Evolutionary conservation across 2,888 invertebrate species (phyloP), one percentile per base, ranked within the genome.

Genomic region (Andrena bucephala): DNA sequence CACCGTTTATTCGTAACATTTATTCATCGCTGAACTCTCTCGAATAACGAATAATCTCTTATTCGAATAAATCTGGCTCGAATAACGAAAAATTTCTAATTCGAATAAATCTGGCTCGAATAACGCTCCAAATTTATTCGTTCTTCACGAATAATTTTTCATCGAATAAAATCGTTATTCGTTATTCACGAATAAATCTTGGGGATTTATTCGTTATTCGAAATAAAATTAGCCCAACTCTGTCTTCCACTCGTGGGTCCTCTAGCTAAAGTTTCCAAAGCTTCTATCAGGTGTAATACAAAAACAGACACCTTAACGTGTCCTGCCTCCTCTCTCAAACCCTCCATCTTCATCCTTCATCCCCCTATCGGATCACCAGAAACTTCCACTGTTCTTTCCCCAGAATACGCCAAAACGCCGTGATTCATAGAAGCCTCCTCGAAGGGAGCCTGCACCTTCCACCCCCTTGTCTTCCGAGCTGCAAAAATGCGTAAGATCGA

Each of bases 391-490:
- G 54, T 54, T 68, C 54, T 33, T 33, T 8, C 68, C 6, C 42
- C 13, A 42, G 42, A 42, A 16, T 16, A 42, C 42, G 48, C 29
- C 0, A 16, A 8, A 29, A n/a, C 85, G 81, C 4, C 80, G 87
- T 90, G 89, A 90, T 90, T 90, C 90, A 89, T 89, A 87, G 86
- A 78, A 67, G 68, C 72, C 62, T 29, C 71, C 57, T 67, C 69
- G 36, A 24, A 77, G 66, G 68, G 65, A 2, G 10, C 68, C 52
- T 57, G 27, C 24, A 36, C 78, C 67, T 67, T 48, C 70, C 57
- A 59, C 20, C 10, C 24, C 29, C 20, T 7, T 27, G 54, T 52
- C 52, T 65, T 4, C 42, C 42, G 42, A 42, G 16, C 42, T 42
- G 16, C 42, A 42, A 24, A 72, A 62, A 50, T 57, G 59, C 62